Conservation (phyloP, 2,888 invertebrate species). For the Ormyrus pomaceus region DNA sequence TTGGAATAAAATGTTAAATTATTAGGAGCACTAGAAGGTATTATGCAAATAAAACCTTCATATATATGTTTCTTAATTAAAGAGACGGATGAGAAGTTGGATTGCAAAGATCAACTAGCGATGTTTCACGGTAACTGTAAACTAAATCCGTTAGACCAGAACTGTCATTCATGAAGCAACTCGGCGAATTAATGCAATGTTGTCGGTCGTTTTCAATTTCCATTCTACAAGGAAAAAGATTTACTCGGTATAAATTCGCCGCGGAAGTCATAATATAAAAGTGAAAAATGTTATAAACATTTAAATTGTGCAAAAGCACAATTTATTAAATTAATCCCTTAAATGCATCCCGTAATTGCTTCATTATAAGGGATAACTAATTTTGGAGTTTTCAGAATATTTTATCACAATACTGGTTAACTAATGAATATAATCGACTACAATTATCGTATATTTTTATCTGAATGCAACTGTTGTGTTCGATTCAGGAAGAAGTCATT, state of each 20-base stretch:
- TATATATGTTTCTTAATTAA: constrained; percentile 22
- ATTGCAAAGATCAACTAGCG: constrained; percentile 16
- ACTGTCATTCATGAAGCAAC: constrained; percentile 50
- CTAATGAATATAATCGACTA: too few species aligned
- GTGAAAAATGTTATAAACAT: neutral
- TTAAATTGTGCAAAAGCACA: too few species aligned
- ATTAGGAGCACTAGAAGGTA: too few species aligned
- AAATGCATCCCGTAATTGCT: too few species aligned
- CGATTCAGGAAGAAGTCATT: neutral
- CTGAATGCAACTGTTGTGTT: too few species aligned
- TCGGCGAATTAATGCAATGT: constrained; percentile 44
- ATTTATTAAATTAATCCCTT: too few species aligned
- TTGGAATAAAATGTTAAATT: too few species aligned
- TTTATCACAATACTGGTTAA: too few species aligned
- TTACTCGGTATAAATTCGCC: neutral
- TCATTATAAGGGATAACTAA: too few species aligned
- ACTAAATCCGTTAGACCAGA: constrained; percentile 48
- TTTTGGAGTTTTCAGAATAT: too few species aligned
- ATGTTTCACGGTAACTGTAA: constrained; percentile 46
- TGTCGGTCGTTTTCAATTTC: constrained; percentile 41
- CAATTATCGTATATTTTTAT: too few species aligned
- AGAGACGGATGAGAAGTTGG: constrained; percentile 29
- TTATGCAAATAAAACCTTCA: too few species aligned
- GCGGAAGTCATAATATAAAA: neutral
- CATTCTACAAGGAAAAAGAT: constrained; percentile 24